These are phyloP conservation scores for Diaprepes abbreviatus DNA, from an alignment of 2,888 invertebrate species.

Conservation along the genomic window DNA sequence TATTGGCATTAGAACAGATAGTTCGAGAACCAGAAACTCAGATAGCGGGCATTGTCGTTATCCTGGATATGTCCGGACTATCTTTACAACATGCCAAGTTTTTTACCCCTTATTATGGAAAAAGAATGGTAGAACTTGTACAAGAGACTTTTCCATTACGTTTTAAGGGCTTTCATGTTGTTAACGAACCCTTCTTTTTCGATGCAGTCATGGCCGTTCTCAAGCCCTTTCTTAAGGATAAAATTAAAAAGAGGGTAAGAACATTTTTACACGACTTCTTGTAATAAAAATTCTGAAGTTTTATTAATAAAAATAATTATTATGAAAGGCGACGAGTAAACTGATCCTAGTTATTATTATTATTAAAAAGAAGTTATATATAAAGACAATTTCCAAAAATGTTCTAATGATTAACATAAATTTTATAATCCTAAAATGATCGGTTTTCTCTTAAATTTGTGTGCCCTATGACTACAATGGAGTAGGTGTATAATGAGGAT, in stretches of 20 bases:
- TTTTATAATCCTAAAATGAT: too few relatives aligned
- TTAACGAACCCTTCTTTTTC: constrained; percentile 69
- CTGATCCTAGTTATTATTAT: too few relatives aligned
- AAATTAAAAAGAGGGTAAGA: constrained; percentile 81
- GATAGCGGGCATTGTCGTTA: constrained; percentile 71
- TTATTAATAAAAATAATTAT: too few relatives aligned
- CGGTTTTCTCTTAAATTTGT: too few relatives aligned
- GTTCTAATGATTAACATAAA: too few relatives aligned
- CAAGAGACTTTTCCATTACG: constrained; percentile 70
- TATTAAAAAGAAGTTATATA: too few relatives aligned
- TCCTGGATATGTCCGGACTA: constrained; percentile 67
- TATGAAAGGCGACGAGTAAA: too few relatives aligned
- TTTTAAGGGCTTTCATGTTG: constrained; percentile 68
- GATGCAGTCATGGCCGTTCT: constrained; percentile 76
- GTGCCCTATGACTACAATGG: too few relatives aligned
- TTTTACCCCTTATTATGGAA: constrained; percentile 69
- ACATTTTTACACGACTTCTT: constrained; percentile 13
- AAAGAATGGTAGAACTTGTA: constrained; percentile 67
- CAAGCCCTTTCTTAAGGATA: constrained; percentile 86
- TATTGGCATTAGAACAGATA: constrained; percentile 70
- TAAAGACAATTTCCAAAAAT: too few relatives aligned
- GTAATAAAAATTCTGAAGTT: too few relatives aligned
- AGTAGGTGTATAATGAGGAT: too few relatives aligned
- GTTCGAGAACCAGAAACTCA: constrained; percentile 72
- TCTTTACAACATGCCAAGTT: constrained; percentile 69